Evolutionary conservation across 1,140 invertebrate species (phyloP), one percentile per base, ranked within the genome.

Genomic region (Hylaeus anthracinus): DNA sequence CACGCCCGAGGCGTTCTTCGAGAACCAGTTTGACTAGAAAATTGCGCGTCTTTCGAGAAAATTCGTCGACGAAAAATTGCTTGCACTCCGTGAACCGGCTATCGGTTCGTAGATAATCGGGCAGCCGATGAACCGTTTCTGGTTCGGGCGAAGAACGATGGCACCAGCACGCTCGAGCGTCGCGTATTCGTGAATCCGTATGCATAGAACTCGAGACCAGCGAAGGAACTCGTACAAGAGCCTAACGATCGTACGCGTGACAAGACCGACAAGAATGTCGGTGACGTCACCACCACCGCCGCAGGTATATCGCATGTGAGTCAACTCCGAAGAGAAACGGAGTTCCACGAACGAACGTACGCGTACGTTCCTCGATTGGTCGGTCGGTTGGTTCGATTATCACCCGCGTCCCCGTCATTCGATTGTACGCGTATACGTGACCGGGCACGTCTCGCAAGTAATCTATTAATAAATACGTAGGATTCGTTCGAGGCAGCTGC

Each of bases 161-260:
- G 26, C 64, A n/a, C 15, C 15, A 12, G 64, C 43, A 65, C 43
- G 63, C 14, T 12, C 45, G 55, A 45, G 41, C 55, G 66, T 26
- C 9, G 63, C 63, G 61, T 10, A 1, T 56, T 65, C 41, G 72
- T 45, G 78, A 80, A 80, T 80, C 72, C 71, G 78, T 75, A 74
- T 53, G 53, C 63, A 53, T 74, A 43, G 72, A 48, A 37, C 9
- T 3, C 26, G 45, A 67, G 39, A 41, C 51, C n/a, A 14, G 60
- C 60, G 72, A 79, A 82, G 72, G 85, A 87, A 83, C 81, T 83
- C 85, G 84, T 86, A 86, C 76, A 86, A 86, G 72, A 79, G 72
- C 75, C 48, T 80, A 86, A 86, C 85, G 84, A 86, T 86, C 84
- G 73, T 71, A 75, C 63, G 85, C 72, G 85, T 86, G 85, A 86